A percentile compares a stretch with the other conserved stretches of the same genome.
Evolutionary conservation across 2,797 vertebrate species (phyloP).

Genomic region (Lagodon rhomboides): DNA sequence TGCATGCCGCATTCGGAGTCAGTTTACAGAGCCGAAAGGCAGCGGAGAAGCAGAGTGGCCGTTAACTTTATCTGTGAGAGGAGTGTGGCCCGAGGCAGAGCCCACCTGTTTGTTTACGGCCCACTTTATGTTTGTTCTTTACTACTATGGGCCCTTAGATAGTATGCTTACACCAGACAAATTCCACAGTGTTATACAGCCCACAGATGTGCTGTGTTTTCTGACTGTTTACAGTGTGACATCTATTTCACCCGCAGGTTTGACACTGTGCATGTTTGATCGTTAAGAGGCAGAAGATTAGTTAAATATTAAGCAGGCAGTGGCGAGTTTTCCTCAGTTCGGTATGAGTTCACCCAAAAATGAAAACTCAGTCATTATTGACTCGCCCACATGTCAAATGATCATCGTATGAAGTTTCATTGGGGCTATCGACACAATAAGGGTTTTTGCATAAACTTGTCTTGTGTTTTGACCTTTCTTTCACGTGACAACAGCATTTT

Average conservation of each 20-base stretch:
- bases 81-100: slow-evolving; percentile 64
- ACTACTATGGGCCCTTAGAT: slow-evolving; percentile 39
- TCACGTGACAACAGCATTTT: no score
- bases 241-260: slow-evolving; percentile 22
- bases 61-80: slow-evolving; percentile 70
- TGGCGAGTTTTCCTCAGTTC: slow-evolving; percentile 21
- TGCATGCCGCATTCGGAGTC: slow-evolving; percentile 56
- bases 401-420: no score
- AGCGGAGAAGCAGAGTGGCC: slow-evolving; percentile 47
- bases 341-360: background rate
- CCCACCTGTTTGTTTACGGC: slow-evolving; percentile 71
- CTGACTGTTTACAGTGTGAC: slow-evolving; percentile 8
- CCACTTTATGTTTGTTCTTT: slow-evolving; percentile 62
- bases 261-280: slow-evolving; percentile 14
- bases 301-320: slow-evolving; percentile 27
- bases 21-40: slow-evolving; percentile 53
- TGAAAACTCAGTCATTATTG: no score
- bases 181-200: slow-evolving; percentile 32
- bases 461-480: no score
- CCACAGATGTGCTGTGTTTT: slow-evolving; percentile 19
- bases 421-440: no score
- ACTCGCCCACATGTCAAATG: no score
- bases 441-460: no score
- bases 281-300: slow-evolving; percentile 26
- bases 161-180: slow-evolving; percentile 27